Evolutionary conservation across 2,113 vertebrate genomes (phyloP), one percentile per base, ranked within the genome.

Genomic region (Crocuta crocuta): DNA sequence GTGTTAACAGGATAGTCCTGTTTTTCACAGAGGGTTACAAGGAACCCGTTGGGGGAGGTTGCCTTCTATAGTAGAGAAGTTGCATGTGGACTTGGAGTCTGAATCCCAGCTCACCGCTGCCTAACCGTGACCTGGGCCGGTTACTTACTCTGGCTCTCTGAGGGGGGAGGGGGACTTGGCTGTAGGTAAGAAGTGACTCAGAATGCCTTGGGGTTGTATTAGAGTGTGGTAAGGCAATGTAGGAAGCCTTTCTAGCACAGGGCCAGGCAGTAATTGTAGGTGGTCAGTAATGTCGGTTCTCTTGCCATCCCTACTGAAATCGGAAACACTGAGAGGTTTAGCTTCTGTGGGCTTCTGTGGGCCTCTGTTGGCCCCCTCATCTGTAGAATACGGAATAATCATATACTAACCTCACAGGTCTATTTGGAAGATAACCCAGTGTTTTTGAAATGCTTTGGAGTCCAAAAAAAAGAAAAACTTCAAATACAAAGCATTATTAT

Each of bases 401-500:
- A 87, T 94, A 86, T 95, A 95, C 92, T 97, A 95, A 97, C 94
- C 90, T 96, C 97, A 90, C 97, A 97, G 97, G 90, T 98, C 97
- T 98, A 87, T 97, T 97, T 97, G 96, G 97, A 98, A 96, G 97
- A 97, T 97, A 95, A 98, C 94, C 97, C 96, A 97, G 97, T 98
- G 96, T 97, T 97, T 98, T 97, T 97, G 81, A 97, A 97, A 97
- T 97, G 96, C 97, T 97, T 97, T 98, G 95, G 95, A 97, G 95
- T 97, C 91, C 96, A 97, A 96, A 96, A 92, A 68, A 76, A 89
- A 43, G 28, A 68, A 90, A 91, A 88, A 96, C 85, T 97, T 98
- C 97, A 98, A 91, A 98, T 98, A 98, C 98, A 97, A 97, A 98
- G 97, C 97, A 98, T 97, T 97, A 98, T 96, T 89, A 96, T 85